phyloP scores from a whole-genome alignment of 2,888 invertebrate species.

The Drosophila putrida region DNA sequence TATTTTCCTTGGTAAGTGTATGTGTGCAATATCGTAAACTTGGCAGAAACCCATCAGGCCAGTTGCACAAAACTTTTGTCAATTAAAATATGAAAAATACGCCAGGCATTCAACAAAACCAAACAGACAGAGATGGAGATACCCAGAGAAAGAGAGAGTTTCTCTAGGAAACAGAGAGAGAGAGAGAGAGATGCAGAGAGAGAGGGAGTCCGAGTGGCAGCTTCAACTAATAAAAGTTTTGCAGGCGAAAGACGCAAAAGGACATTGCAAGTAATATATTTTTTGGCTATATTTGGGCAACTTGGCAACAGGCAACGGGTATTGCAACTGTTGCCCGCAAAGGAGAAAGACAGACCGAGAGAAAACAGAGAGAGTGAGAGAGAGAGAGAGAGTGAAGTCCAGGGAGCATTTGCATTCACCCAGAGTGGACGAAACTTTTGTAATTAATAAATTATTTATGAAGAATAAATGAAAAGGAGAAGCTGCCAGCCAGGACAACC shows the following conservation, averaged over 20 bases:
- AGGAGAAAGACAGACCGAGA: background rate
- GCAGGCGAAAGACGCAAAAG: slow-evolving; percentile 69
- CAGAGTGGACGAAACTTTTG: slow-evolving; percentile 72
- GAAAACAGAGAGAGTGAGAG: background rate
- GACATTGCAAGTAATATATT: slow-evolving; percentile 72
- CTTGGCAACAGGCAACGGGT: slow-evolving; percentile 34
- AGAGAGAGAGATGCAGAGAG: slow-evolving; percentile 5
- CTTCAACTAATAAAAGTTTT: slow-evolving; percentile 78
- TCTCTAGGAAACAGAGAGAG: background rate
- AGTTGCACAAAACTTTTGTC: slow-evolving; percentile 77
- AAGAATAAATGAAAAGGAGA: slow-evolving; percentile 73
- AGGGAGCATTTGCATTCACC: slow-evolving; percentile 66
- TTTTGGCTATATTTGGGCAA: slow-evolving; percentile 64
- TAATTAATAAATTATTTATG: slow-evolving; percentile 80
- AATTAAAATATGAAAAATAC: slow-evolving; percentile 80
- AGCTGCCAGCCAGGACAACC: slow-evolving; percentile 43
- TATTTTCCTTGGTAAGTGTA: slow-evolving; percentile 44
- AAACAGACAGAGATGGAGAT: slow-evolving; percentile 27
- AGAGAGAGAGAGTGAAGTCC: slow-evolving; percentile 4
- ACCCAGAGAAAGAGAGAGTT: background rate
- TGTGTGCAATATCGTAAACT: slow-evolving; percentile 50
- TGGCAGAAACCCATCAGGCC: slow-evolving; percentile 71
- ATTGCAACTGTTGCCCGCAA: slow-evolving; percentile 73
- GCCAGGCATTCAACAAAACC: slow-evolving; percentile 52
- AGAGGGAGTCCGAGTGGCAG: slow-evolving; percentile 55